Percentiles rank a stretch among this genome's conserved stretches.
Conservation (phyloP, 2,797 vertebrate species). For the Benthosema pterotum region DNA sequence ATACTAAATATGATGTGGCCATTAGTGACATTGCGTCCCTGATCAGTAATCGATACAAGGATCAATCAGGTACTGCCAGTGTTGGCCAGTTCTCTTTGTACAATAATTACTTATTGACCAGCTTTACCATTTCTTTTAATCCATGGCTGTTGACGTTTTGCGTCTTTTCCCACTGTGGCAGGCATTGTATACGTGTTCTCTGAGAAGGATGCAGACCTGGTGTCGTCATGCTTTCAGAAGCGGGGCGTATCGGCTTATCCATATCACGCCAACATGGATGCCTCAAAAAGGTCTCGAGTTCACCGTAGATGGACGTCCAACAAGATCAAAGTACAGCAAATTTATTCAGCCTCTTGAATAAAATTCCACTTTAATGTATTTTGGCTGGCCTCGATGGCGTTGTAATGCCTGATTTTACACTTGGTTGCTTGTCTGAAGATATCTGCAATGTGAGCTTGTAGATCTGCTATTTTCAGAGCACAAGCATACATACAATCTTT, state of each 20-base stretch:
- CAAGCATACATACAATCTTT: too few relatives aligned
- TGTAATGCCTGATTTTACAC: too few relatives aligned
- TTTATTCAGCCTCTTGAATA: too few relatives aligned
- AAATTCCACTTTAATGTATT: too few relatives aligned
- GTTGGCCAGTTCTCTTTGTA: too few relatives aligned
- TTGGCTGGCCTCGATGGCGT: too few relatives aligned
- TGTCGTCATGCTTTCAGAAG: constrained; percentile 87
- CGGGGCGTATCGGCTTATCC: constrained; percentile 83
- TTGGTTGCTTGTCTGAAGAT: too few relatives aligned
- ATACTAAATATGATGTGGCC: constrained; percentile 77
- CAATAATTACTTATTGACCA: too few relatives aligned
- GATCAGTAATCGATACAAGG: constrained; percentile 88
- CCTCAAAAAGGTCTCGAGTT: constrained; percentile 83
- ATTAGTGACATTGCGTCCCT: constrained; percentile 85
- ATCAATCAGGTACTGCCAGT: constrained; percentile 86
- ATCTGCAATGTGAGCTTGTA: too few relatives aligned
- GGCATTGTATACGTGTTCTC: constrained; percentile 98
- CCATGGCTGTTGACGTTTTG: not conserved
- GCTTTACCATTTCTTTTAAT: too few relatives aligned
- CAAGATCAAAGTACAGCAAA: constrained; percentile 86
- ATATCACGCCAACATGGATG: constrained; percentile 92
- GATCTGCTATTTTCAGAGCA: too few relatives aligned
- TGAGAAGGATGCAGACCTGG: constrained; percentile 93
- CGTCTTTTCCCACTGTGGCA: constrained; percentile 55
- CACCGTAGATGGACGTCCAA: constrained; percentile 89